phyloP scores from a whole-genome alignment of 2,888 invertebrate species.

The Platycheirus albimanus region DNA sequence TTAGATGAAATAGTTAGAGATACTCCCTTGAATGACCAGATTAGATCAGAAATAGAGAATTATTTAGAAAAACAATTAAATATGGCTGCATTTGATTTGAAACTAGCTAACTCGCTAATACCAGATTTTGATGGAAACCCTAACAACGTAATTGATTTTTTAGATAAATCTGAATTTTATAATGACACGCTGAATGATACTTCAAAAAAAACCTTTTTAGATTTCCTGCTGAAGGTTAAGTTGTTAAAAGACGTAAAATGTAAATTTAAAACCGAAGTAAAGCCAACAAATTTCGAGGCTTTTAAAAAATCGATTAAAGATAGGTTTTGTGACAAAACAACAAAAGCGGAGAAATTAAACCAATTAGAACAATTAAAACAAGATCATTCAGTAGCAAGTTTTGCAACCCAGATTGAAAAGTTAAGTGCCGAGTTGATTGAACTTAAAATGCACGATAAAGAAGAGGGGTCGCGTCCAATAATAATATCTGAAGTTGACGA shows the following conservation, averaged over 20 bases:
- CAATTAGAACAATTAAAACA: conserved; percentile 15
- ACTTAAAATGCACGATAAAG: conserved; percentile 18
- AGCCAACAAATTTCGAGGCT: conserved; percentile 1
- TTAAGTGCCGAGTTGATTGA: conserved; percentile 29
- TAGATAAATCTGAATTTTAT: conserved; percentile 15
- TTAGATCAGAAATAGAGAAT: conserved; percentile 4
- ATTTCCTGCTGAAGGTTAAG: conserved; percentile 5
- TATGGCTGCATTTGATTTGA: conserved; percentile 11
- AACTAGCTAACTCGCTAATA: conserved; percentile 7
- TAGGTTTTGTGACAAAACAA: conserved; percentile 26
- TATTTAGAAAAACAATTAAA: conserved; percentile 7
- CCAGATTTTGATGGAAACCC: conserved; percentile 13
- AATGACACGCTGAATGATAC: not conserved
- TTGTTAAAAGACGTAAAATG: not conserved
- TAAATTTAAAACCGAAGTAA: conserved; percentile 1
- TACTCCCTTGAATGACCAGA: not conserved
- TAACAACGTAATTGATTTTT: not conserved
- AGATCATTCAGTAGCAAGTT: conserved; percentile 8
- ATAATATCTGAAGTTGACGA: conserved; percentile 14
- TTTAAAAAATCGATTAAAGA: conserved; percentile 27
- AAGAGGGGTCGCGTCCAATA: not conserved
- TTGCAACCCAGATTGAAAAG: conserved; percentile 24
- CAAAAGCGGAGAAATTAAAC: conserved; percentile 10
- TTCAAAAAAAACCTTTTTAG: not conserved
- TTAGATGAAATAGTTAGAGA: not conserved